phyloP scores from a whole-genome alignment of 2,113 vertebrate genomes.

The Colius striatus region DNA sequence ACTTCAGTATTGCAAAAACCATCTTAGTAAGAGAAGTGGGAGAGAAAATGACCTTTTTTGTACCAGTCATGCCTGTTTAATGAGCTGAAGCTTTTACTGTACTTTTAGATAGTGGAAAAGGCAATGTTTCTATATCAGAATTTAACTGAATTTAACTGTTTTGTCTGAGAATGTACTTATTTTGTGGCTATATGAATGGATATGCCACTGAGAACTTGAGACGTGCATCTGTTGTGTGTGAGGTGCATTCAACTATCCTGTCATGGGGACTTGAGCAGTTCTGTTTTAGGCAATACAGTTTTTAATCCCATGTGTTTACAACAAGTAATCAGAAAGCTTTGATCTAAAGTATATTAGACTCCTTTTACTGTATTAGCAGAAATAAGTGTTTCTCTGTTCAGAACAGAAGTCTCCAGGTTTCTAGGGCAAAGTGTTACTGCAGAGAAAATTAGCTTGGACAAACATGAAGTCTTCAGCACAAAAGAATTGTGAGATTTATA shows the following conservation, averaged over 20 bases:
- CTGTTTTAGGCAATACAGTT: not conserved
- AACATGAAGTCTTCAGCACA: not conserved
- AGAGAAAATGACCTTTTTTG: not conserved
- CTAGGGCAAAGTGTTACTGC: not conserved
- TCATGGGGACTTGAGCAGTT: not conserved
- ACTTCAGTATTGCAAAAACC: constrained; percentile 36
- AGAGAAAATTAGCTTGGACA: not conserved
- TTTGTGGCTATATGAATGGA: not conserved
- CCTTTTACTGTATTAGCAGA: not conserved
- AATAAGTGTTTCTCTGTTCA: not conserved
- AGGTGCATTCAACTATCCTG: not conserved
- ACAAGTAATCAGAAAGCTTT: not conserved
- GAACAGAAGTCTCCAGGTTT: not conserved
- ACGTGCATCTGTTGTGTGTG: not conserved
- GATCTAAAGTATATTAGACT: not conserved
- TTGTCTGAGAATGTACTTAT: not conserved
- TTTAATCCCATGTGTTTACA: not conserved
- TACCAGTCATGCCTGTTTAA: not conserved
- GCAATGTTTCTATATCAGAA: not conserved
- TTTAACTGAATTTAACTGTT: not conserved
- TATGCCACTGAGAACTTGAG: not conserved
- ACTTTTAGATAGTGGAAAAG: not conserved
- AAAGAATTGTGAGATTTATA: not conserved
- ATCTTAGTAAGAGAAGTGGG: not conserved
- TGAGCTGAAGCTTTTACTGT: not conserved